A percentile compares a stretch with the other conserved stretches of the same genome.
Evolutionary conservation across 2,797 vertebrate species (phyloP).

Genomic region (Ptychadena robeensis): DNA sequence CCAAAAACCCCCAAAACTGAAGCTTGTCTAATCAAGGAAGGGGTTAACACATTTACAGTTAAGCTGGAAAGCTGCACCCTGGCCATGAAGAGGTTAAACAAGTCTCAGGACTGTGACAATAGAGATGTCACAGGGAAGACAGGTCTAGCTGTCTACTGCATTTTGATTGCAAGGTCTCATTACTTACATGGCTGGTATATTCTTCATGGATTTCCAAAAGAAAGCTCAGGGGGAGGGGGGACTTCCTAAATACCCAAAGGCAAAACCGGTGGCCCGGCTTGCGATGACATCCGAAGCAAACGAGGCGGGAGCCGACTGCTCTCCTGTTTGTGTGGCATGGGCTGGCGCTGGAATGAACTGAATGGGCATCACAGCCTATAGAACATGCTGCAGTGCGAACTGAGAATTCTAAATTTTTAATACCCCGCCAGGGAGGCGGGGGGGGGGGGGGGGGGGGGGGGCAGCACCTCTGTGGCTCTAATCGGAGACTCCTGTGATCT

Average conservation of each 20-base stretch:
- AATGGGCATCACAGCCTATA: constrained; percentile 53
- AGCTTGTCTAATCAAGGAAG: neutral
- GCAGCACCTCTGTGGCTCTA: constrained; percentile 18
- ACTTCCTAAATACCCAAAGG: neutral
- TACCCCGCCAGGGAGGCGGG: constrained; percentile 20
- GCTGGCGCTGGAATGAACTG: constrained; percentile 31
- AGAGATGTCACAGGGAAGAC: constrained; percentile 27
- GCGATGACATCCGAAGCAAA: constrained; percentile 10
- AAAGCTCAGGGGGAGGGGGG: no score
- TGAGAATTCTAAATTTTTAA: constrained; percentile 58
- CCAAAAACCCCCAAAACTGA: neutral
- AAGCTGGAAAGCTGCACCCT: neutral
- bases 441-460: constrained; percentile 4
- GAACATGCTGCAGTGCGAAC: constrained; percentile 61
- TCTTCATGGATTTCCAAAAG: neutral
- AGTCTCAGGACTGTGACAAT: constrained; percentile 24
- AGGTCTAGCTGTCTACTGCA: neutral
- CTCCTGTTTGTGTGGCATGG: constrained; percentile 10
- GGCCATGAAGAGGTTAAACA: constrained; percentile 7
- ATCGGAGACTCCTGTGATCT: constrained; percentile 28
- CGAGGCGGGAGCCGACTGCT: neutral
- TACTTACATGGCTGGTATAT: constrained; percentile 21
- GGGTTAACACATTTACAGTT: neutral
- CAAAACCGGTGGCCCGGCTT: neutral
- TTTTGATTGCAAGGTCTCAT: neutral